Base-by-base conservation (phyloP, 92 coral and sea anemone species). In the Phenganax marumi region DNA sequence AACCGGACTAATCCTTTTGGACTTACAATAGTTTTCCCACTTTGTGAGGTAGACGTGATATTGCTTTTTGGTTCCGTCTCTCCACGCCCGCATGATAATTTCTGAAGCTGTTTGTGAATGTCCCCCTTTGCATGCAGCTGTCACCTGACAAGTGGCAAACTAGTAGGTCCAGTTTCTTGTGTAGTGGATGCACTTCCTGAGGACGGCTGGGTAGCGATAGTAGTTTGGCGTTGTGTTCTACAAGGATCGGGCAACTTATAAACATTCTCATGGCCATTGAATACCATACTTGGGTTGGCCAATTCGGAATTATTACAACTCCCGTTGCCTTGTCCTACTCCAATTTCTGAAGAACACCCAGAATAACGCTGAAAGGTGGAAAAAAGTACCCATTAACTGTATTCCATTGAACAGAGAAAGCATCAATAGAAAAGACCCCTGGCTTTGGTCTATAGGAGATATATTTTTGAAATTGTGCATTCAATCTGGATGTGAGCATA, bases 1-100 rank as follows among this genome's bases (percentile, higher is more conserved):
- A 84, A 85, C 47, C 66, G 87, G 69, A 71, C 52, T 26, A 77
- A 84, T 74, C 72, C 66, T 60, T 33, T 33, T 33, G 43, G 43
- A 33, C 17, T 66, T 66, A 49, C 81, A 77, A 54, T 10, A 60
- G 12, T 21, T 24, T 60, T 77, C 50, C 69, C 81, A 77, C 17
- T 49, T 24, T 6, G 52, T 10, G 8, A 77, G 70, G 50, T 77
- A 77, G 50, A 70, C 25, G 11, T 43, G 46, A 19, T 76, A 76
- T 76, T 76, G 81, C 12, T 76, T 76, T 19, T 46, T 53, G 13
- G 81, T 76, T 8, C 68, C 81, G n/a, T 6, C 6, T 13, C 81
- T 3, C 81, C 62, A 57, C 22, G 81, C 26, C 7, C 48, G 60
- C 21, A 55, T 12, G 81, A 71, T 54, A 48, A 76, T 55, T 21